A percentile compares a stretch with the other conserved stretches of the same genome.
Evolutionary conservation across 1,140 invertebrate species (phyloP).

Genomic region (Ceratina calcarata): DNA sequence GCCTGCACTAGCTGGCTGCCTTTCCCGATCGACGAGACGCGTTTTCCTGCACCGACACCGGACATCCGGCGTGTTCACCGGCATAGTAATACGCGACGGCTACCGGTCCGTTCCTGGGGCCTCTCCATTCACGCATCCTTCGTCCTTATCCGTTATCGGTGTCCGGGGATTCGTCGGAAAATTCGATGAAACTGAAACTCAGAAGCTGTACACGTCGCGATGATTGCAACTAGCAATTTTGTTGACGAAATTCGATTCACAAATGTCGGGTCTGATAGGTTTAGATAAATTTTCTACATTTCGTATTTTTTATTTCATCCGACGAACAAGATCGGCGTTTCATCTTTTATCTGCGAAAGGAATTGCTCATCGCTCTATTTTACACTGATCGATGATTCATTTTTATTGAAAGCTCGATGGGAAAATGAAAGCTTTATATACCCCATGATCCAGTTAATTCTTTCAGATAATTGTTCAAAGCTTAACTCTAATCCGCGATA

Average conservation of each 20-base stretch:
- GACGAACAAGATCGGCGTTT: too few relatives aligned
- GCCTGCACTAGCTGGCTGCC: conserved; percentile 39
- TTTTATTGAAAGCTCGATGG: background rate
- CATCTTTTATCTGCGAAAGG: too few relatives aligned
- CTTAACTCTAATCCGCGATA: background rate
- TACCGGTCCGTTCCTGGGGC: conserved; percentile 3
- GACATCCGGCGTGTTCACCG: conserved; percentile 68
- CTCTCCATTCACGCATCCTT: conserved; percentile 9
- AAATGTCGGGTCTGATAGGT: too few relatives aligned
- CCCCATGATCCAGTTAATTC: background rate
- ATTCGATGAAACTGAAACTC: background rate
- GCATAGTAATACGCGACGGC: conserved; percentile 68
- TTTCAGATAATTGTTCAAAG: conserved; percentile 4
- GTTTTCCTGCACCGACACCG: conserved; percentile 66
- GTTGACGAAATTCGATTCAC: too few relatives aligned
- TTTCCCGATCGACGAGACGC: conserved; percentile 65
- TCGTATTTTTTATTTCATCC: too few relatives aligned
- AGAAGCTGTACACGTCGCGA: background rate
- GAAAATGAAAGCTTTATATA: background rate
- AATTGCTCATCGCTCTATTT: too few relatives aligned
- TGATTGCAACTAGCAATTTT: too few relatives aligned
- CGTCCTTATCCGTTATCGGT: background rate
- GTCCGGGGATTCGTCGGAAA: background rate
- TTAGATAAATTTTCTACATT: too few relatives aligned
- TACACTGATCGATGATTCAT: background rate